Percentiles rank a stretch among this genome's conserved stretches.
Conservation (phyloP, 2,888 invertebrate species). For the Schrankia costaestrigalis region DNA sequence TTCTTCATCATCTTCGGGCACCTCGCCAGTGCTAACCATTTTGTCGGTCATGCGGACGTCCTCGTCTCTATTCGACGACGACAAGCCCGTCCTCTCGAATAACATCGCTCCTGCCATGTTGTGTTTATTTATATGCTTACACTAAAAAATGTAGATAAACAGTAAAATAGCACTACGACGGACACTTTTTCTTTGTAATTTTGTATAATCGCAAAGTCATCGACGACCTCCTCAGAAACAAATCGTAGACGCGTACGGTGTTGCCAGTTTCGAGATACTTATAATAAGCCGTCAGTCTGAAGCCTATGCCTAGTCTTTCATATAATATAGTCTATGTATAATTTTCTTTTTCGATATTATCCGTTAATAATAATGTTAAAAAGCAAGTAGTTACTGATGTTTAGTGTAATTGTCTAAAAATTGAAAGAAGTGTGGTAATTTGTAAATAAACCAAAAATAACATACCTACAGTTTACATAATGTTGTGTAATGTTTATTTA, state of each 20-base stretch:
- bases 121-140: conserved; percentile 73
- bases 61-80: conserved; percentile 87
- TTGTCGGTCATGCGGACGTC: conserved; percentile 87
- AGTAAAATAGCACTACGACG: conserved; percentile 65
- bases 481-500: no score
- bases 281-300: no score
- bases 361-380: no score
- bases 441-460: no score
- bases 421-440: no score
- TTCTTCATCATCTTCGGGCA: conserved; percentile 92
- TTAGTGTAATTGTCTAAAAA: no score
- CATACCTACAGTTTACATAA: no score
- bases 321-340: no score
- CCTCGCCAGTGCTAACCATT: conserved; percentile 88
- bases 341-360: no score
- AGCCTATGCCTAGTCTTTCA: no score
- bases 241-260: conserved; percentile 74
- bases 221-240: conserved; percentile 77
- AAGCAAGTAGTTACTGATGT: no score
- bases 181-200: conserved; percentile 76
- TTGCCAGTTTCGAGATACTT: conserved; percentile 39
- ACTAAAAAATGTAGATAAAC: conserved; percentile 64
- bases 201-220: conserved; percentile 80
- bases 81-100: conserved; percentile 91
- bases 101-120: conserved; percentile 95